Evolutionary conservation across 2,888 invertebrate genomes (phyloP).

Genomic region (Peribatodes rhomboidaria): DNA sequence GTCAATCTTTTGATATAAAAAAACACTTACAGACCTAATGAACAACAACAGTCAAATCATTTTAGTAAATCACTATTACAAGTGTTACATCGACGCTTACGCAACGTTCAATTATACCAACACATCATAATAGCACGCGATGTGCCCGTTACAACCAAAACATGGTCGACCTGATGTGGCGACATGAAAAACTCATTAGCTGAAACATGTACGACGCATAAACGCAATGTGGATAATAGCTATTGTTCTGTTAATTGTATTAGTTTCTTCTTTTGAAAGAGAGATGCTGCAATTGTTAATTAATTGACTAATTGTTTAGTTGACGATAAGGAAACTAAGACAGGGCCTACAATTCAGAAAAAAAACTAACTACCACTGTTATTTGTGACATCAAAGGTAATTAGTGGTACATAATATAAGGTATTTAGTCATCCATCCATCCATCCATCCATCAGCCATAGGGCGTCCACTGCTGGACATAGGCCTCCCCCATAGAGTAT

Average conservation of each 20-base stretch:
- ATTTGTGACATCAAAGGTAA: too few species aligned
- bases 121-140: conserved; percentile 61
- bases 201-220: conserved; percentile 39
- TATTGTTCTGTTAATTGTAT: conserved; percentile 42
- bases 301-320: neutral
- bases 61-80: conserved; percentile 32
- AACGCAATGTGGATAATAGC: conserved; percentile 38
- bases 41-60: conserved; percentile 35
- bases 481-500: too few species aligned
- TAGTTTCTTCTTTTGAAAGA: conserved; percentile 14
- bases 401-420: too few species aligned
- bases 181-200: conserved; percentile 57
- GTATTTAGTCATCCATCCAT: too few species aligned
- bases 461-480: too few species aligned
- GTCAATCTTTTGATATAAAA: neutral
- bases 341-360: too few species aligned
- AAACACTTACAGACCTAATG: conserved; percentile 11
- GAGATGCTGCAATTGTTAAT: conserved; percentile 14
- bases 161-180: conserved; percentile 56
- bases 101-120: conserved; percentile 60
- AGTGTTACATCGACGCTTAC: conserved; percentile 54
- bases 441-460: too few species aligned
- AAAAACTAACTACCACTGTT: too few species aligned
- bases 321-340: neutral
- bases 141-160: conserved; percentile 60